These are phyloP conservation scores for Cryptus viduatorius DNA, from an alignment of 2,888 invertebrate species.

Conservation along the genomic window DNA sequence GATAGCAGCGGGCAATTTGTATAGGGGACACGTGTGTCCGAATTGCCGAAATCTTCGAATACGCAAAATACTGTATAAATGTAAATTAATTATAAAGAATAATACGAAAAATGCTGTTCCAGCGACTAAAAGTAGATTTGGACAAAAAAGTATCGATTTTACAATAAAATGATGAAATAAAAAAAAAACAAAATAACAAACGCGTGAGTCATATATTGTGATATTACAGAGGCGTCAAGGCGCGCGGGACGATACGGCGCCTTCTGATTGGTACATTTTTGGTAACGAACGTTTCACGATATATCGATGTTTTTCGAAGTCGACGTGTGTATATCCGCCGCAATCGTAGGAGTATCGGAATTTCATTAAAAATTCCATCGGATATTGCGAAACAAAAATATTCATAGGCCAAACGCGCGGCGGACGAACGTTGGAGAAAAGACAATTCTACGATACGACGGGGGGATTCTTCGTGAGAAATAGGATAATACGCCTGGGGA, in stretches of 20 bases:
- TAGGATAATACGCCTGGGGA: conserved; percentile 9
- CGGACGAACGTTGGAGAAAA: neutral
- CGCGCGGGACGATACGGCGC: conserved; percentile 17
- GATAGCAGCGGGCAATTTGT: conserved; percentile 46
- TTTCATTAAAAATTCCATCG: conserved; percentile 49
- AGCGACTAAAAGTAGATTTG: conserved; percentile 30
- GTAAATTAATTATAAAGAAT: conserved; percentile 77
- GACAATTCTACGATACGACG: neutral
- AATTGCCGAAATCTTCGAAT: conserved; percentile 57
- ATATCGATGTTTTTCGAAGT: neutral
- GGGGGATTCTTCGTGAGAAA: conserved; percentile 12
- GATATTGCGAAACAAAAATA: conserved; percentile 57
- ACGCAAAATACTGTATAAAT: conserved; percentile 78
- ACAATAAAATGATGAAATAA: conserved; percentile 45
- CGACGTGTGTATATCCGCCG: no score
- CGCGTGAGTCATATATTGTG: conserved; percentile 15
- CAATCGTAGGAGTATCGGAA: conserved; percentile 59
- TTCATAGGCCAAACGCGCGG: conserved; percentile 24
- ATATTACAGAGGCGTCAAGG: conserved; percentile 39
- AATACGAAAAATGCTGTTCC: conserved; percentile 54
- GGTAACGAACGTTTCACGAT: conserved; percentile 39
- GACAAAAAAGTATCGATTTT: conserved; percentile 9
- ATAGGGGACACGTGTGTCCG: conserved; percentile 55
- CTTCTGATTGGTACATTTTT: conserved; percentile 29
- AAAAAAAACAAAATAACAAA: conserved; percentile 30